Evolutionary conservation across 2,888 invertebrate genomes (phyloP), one percentile per base, ranked within the genome.

Genomic region (Noctuana brunneofusca): DNA sequence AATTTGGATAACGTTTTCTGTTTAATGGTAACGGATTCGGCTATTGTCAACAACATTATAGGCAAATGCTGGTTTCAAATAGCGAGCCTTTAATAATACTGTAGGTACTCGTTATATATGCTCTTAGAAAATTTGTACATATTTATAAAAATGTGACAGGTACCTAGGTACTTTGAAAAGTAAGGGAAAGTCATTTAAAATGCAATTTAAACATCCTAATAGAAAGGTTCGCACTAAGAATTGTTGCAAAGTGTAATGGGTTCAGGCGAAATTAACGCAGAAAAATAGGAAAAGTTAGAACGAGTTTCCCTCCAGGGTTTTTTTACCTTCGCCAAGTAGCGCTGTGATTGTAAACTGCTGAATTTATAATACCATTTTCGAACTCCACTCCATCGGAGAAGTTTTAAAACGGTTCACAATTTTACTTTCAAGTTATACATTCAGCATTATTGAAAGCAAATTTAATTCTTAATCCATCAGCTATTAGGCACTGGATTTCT

Each of bases 271-370:
- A 73, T 73, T 73, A 75, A 90, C 90, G 90, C 89, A 90, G 90
- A 91, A 91, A 91, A 91, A 91, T 90, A 91, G 91, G 91, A 89
- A 90, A 91, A 91, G 91, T 91, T 91, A 86, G 82, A 89, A 90
- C 84, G 91, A 91, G 91, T 90, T 90, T 86, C 76, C 81, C 80
- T 79, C 81, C 80, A 83, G 82, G 84, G 83, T 83, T 86, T 89
- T n/a, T 63, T 88, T 88, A 85, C 86, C 80, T 79, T 83, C 81
- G 76, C 81, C 83, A 83, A 86, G 87, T 86, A 81, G 86, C 87
- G 84, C 84, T 87, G 90, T 90, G 90, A 90, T 91, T 91, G 90
- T 90, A 88, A 89, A 89, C 89, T 85, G 87, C 78, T 90, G 87
- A 91, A 91, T 90, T 91, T 90, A 90, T 90, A 91, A 91, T 91